A percentile compares a stretch with the other conserved stretches of the same genome.
These are phyloP conservation scores for Arge pagana DNA, from an alignment of 2,888 invertebrate genomes.

Conservation along the genomic window DNA sequence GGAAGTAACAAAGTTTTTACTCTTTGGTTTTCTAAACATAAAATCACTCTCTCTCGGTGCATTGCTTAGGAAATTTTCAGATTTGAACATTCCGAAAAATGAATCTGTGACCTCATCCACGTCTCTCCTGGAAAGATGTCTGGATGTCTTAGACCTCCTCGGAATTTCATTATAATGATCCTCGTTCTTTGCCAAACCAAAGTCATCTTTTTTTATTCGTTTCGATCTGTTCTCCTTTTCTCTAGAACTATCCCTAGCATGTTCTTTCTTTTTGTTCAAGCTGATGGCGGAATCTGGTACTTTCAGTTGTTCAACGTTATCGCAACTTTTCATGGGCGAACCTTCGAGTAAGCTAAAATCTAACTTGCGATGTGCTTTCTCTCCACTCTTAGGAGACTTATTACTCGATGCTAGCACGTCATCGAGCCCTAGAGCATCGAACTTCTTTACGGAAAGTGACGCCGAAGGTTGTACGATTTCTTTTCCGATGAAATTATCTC, in stretches of 20 bases:
- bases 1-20: slow-evolving; percentile 43
- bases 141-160: slow-evolving; percentile 42
- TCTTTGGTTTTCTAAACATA: slow-evolving; percentile 39
- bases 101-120: slow-evolving; percentile 32
- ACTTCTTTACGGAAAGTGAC: slow-evolving; percentile 35
- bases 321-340: slow-evolving; percentile 45
- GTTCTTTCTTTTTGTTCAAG: slow-evolving; percentile 50
- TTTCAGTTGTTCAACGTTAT: slow-evolving; percentile 49
- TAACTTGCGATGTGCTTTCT: slow-evolving; percentile 49
- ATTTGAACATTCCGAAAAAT: slow-evolving; percentile 39
- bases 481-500: slow-evolving; percentile 43
- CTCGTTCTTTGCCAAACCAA: slow-evolving; percentile 33
- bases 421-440: slow-evolving; percentile 33
- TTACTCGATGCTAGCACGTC: slow-evolving; percentile 37
- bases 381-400: slow-evolving; percentile 41
- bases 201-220: slow-evolving; percentile 50
- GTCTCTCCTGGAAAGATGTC: slow-evolving; percentile 47
- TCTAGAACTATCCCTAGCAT: slow-evolving; percentile 45
- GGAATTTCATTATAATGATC: slow-evolving; percentile 36
- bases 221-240: slow-evolving; percentile 53
- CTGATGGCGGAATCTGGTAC: slow-evolving; percentile 48
- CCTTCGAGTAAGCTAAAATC: slow-evolving; percentile 49
- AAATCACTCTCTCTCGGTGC: slow-evolving; percentile 41
- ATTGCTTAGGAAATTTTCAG: slow-evolving; percentile 37
- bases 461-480: slow-evolving; percentile 30